Conservation (phyloP, 2,797 vertebrate genomes). For the Gadopsis bispinosus region DNA sequence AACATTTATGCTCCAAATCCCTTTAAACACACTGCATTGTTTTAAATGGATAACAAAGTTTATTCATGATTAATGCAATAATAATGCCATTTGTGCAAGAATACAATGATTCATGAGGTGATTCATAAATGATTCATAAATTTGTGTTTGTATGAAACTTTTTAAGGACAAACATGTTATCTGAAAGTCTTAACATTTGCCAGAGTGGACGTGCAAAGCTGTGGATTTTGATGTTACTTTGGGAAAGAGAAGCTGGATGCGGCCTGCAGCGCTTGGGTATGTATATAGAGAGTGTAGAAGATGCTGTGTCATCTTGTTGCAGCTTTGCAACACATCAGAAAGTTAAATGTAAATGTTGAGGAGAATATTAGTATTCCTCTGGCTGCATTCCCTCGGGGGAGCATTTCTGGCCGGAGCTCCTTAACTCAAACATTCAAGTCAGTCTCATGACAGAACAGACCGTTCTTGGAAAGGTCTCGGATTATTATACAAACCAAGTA, state of each 20-base stretch:
- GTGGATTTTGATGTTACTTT: slow-evolving; percentile 17
- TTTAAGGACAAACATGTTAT: slow-evolving; percentile 9
- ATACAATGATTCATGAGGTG: background rate
- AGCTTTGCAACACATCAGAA: slow-evolving; percentile 11
- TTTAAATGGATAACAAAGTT: slow-evolving; percentile 1
- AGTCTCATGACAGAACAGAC: slow-evolving; percentile 67
- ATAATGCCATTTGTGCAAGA: background rate
- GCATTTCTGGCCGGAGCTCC: slow-evolving; percentile 41
- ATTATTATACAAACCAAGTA: slow-evolving; percentile 60
- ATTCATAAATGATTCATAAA: too few species aligned
- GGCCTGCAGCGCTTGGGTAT: slow-evolving; percentile 9
- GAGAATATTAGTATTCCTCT: slow-evolving; percentile 1
- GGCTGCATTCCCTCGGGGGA: slow-evolving; percentile 33
- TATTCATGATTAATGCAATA: slow-evolving; percentile 3
- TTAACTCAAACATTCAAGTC: slow-evolving; percentile 54
- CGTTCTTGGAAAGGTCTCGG: slow-evolving; percentile 54
- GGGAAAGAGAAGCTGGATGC: slow-evolving; percentile 13
- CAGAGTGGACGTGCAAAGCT: background rate
- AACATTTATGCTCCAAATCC: background rate
- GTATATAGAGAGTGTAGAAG: slow-evolving; percentile 8
- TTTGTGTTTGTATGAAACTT: background rate
- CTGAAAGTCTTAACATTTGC: slow-evolving; percentile 5
- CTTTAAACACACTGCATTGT: slow-evolving; percentile 1
- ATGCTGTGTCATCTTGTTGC: slow-evolving; percentile 21
- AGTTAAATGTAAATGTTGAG: slow-evolving; percentile 10